A percentile compares a stretch with the other conserved stretches of the same genome.
phyloP scores from a whole-genome alignment of 1,140 invertebrate species.

The Nephotettix cincticeps region DNA sequence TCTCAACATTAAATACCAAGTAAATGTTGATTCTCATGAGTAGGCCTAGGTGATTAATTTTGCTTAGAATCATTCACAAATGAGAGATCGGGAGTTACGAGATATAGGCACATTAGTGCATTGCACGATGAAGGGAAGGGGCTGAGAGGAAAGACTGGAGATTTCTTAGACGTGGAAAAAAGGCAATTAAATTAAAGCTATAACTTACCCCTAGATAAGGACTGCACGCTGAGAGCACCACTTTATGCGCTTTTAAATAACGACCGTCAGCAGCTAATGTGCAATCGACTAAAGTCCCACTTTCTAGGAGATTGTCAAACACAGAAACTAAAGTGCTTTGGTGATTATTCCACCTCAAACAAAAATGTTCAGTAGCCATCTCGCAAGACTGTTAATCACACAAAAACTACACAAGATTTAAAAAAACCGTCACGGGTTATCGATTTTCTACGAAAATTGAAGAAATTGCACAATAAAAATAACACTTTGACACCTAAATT shows the following conservation, averaged over 20 bases:
- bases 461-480: slow-evolving; percentile 4
- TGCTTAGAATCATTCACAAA: too few species aligned
- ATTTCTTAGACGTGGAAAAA: slow-evolving; percentile 2
- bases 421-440: not conserved
- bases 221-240: slow-evolving; percentile 91
- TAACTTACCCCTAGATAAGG: slow-evolving; percentile 86
- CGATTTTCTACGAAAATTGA: not conserved
- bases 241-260: slow-evolving; percentile 89
- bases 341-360: slow-evolving; percentile 92
- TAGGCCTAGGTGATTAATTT: too few species aligned
- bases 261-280: slow-evolving; percentile 89
- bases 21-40: too few species aligned
- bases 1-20: too few species aligned
- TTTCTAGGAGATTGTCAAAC: slow-evolving; percentile 87
- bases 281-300: slow-evolving; percentile 89
- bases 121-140: too few species aligned
- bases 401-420: not conserved
- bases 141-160: too few species aligned
- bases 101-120: too few species aligned
- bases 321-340: slow-evolving; percentile 88
- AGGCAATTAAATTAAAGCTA: not conserved
- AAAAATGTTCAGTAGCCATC: slow-evolving; percentile 70
- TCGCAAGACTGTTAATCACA: not conserved
- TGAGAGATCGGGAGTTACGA: too few species aligned
- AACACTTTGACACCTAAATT: slow-evolving; percentile 1